phyloP scores from a whole-genome alignment of 2,888 invertebrate genomes.

The Stramonita haemastoma region DNA sequence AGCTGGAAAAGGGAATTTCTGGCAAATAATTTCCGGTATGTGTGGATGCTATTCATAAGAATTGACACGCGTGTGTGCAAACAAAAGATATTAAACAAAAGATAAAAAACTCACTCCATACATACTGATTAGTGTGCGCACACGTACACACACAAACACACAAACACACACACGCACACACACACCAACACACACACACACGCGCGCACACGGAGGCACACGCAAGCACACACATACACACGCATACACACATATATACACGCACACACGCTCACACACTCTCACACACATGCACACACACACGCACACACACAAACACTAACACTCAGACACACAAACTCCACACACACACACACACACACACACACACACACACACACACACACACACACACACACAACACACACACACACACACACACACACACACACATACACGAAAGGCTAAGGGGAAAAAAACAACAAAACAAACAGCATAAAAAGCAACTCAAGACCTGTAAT shows the following conservation, averaged over 20 bases:
- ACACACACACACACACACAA: neutral
- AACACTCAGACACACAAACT: neutral
- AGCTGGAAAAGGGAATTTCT: too few relatives aligned
- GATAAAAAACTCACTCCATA: too few relatives aligned
- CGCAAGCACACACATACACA: neutral
- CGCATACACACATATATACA: neutral
- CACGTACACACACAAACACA: too few relatives aligned
- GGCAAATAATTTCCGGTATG: too few relatives aligned
- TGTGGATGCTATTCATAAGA: too few relatives aligned
- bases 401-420: neutral
- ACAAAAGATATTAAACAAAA: too few relatives aligned
- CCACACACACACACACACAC: neutral
- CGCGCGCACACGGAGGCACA: neutral
- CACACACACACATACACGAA: neutral
- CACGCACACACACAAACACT: neutral
- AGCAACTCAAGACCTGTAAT: too few relatives aligned
- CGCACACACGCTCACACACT: neutral
- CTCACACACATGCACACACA: neutral
- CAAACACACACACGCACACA: neutral
- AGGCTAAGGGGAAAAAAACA: too few relatives aligned
- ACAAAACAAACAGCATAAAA: too few relatives aligned
- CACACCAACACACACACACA: neutral
- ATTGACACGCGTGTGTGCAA: too few relatives aligned
- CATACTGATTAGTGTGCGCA: too few relatives aligned
- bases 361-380: slow-evolving; percentile 1